A percentile compares a stretch with the other conserved stretches of the same genome.
phyloP scores from a whole-genome alignment of 2,888 invertebrate genomes.

The Chrysotoxum bicinctum region DNA sequence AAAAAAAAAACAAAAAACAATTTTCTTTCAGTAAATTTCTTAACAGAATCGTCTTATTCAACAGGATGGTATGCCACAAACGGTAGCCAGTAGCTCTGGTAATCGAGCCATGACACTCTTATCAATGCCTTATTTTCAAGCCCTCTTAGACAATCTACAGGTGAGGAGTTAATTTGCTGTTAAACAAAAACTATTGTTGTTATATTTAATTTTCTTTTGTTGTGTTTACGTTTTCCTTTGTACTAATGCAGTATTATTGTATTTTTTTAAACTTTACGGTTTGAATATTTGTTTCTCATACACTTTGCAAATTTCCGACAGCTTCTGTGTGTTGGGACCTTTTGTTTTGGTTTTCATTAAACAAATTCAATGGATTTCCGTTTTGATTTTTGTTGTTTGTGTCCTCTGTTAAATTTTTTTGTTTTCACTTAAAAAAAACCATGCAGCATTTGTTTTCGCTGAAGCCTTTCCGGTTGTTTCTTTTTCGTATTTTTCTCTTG shows the following conservation, averaged over 20 bases:
- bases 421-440: not conserved
- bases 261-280: slow-evolving; percentile 51
- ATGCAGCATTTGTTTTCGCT: slow-evolving; percentile 61
- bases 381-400: too few relatives aligned
- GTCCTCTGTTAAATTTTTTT: slow-evolving; percentile 23
- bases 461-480: slow-evolving; percentile 65
- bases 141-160: slow-evolving; percentile 87
- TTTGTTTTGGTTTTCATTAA: not conserved
- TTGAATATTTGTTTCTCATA: too few relatives aligned
- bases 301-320: not conserved
- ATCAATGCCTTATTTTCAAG: slow-evolving; percentile 86
- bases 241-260: slow-evolving; percentile 62
- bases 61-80: slow-evolving; percentile 80
- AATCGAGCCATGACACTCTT: slow-evolving; percentile 80
- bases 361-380: slow-evolving; percentile 28
- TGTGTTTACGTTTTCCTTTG: slow-evolving; percentile 54
- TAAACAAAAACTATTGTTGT: slow-evolving; percentile 46
- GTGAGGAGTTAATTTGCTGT: slow-evolving; percentile 83
- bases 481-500: slow-evolving; percentile 45
- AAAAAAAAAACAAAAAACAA: not conserved
- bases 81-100: slow-evolving; percentile 80
- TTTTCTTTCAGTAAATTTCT: slow-evolving; percentile 30
- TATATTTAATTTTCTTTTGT: slow-evolving; percentile 48
- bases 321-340: slow-evolving; percentile 49
- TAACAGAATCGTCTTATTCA: slow-evolving; percentile 80